A percentile compares a stretch with the other conserved stretches of the same genome.
phyloP scores from a whole-genome alignment of 2,113 vertebrate species.

The Nasalis larvatus region DNA sequence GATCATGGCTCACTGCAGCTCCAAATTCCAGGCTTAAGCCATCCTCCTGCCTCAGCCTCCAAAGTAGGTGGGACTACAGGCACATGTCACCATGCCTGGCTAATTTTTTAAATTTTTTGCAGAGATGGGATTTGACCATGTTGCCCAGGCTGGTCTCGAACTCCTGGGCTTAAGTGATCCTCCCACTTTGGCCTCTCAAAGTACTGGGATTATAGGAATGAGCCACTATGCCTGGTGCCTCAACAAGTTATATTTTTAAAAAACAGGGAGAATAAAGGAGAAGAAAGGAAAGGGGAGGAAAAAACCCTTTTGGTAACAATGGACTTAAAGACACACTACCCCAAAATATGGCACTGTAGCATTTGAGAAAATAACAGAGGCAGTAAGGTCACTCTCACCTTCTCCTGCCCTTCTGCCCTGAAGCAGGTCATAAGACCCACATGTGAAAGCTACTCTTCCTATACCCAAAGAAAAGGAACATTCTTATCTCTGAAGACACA shows the following conservation, averaged over 20 bases:
- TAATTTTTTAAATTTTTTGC: too few species aligned
- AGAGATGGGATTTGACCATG: too few species aligned
- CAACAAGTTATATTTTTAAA: not conserved
- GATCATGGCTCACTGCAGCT: too few species aligned
- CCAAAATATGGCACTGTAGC: not conserved
- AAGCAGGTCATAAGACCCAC: not conserved
- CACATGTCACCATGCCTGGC: too few species aligned
- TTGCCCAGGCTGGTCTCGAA: too few species aligned
- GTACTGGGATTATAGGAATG: too few species aligned
- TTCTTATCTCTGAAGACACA: not conserved
- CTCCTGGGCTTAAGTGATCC: too few species aligned
- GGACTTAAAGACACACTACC: not conserved
- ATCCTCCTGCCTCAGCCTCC: too few species aligned
- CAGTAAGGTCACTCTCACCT: not conserved
- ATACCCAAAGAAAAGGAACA: not conserved
- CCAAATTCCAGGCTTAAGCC: too few species aligned
- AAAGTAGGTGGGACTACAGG: too few species aligned
- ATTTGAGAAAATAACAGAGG: not conserved
- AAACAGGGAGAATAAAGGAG: not conserved
- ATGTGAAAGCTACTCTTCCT: not conserved
- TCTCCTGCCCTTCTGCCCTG: not conserved
- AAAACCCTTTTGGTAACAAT: not conserved
- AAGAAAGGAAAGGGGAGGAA: not conserved
- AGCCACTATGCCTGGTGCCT: not conserved
- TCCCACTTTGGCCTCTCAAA: too few species aligned